Evolutionary conservation across 2,113 vertebrate genomes (phyloP).

Genomic region (Arvicanthis niloticus): DNA sequence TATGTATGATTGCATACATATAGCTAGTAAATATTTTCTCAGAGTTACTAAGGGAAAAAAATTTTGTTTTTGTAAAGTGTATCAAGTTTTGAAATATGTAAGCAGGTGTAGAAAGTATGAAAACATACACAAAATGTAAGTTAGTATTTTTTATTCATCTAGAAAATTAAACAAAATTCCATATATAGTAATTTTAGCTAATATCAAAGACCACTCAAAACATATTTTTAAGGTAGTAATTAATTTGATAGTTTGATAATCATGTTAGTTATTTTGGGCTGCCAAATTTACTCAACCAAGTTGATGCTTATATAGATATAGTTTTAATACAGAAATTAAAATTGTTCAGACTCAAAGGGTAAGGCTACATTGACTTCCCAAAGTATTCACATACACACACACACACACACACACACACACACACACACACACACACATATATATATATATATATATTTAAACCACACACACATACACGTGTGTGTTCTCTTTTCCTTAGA

Average conservation of each 20-base stretch:
- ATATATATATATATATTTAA: background rate
- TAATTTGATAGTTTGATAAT: slow-evolving; percentile 39
- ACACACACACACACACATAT: no score
- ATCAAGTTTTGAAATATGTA: background rate
- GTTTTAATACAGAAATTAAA: background rate
- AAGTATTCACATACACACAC: background rate
- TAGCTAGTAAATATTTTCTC: background rate
- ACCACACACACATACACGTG: no score
- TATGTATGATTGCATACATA: background rate
- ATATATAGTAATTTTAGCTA: slow-evolving; percentile 14
- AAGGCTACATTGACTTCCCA: background rate
- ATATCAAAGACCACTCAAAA: slow-evolving; percentile 19
- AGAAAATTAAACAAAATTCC: background rate
- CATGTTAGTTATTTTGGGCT: slow-evolving; percentile 46
- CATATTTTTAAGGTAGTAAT: slow-evolving; percentile 7
- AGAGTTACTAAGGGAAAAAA: background rate
- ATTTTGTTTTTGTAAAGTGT: background rate
- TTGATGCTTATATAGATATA: background rate
- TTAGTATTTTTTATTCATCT: background rate
- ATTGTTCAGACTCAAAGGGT: background rate
- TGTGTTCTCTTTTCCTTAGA: background rate
- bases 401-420: no score
- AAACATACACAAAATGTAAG: background rate
- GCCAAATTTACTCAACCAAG: background rate
- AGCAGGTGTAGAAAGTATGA: background rate